These are phyloP conservation scores for Aythya baeri DNA, from an alignment of 2,113 vertebrate species.

Conservation along the genomic window DNA sequence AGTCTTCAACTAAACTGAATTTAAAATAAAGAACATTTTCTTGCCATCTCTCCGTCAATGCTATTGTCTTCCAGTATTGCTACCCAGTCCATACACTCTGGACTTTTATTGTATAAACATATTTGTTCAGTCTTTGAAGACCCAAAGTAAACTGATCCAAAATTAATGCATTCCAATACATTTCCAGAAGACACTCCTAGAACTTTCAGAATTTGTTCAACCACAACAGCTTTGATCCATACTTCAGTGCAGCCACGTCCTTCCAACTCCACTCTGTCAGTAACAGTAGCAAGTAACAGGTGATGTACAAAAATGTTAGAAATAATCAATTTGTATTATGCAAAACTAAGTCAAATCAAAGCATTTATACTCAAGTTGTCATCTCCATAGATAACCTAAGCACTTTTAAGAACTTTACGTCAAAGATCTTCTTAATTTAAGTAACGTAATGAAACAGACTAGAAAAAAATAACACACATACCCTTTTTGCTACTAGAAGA, in stretches of 20 bases:
- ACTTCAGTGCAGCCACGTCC: conserved; percentile 56
- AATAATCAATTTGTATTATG: not conserved
- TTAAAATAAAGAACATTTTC: not conserved
- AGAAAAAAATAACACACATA: not conserved
- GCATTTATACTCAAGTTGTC: not conserved
- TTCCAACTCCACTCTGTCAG: conserved; percentile 80
- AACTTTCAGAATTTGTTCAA: conserved; percentile 81
- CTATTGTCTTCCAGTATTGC: conserved; percentile 79
- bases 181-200: conserved; percentile 64
- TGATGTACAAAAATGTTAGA: not conserved
- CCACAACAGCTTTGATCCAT: conserved; percentile 79
- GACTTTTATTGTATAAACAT: conserved; percentile 82
- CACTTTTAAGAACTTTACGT: no score
- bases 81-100: conserved; percentile 83
- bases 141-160: conserved; percentile 85
- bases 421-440: not conserved
- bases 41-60: conserved; percentile 83
- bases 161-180: conserved; percentile 77
- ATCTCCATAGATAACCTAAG: not conserved
- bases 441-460: not conserved
- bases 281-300: not conserved
- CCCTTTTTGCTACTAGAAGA: not conserved
- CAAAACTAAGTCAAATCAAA: not conserved
- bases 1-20: not conserved
- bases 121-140: conserved; percentile 79